Percentiles rank a stretch among this genome's conserved stretches.
These are phyloP conservation scores for Glyphotaelius pellucidus DNA, from an alignment of 2,888 invertebrate species.

Conservation along the genomic window DNA sequence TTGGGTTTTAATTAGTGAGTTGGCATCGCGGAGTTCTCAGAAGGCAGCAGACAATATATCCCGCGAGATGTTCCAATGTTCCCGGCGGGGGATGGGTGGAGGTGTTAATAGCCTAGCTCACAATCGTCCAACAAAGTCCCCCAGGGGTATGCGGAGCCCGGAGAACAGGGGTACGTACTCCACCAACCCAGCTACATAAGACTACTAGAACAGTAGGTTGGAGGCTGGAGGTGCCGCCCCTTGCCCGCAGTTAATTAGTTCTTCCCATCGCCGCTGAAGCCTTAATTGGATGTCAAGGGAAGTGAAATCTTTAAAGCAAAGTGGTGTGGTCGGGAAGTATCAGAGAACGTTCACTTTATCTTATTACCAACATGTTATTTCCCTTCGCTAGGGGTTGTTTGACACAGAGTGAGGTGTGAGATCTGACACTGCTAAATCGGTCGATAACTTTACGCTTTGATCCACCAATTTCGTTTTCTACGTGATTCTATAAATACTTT, in stretches of 20 bases:
- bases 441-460: background rate
- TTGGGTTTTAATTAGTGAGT: conserved; percentile 31
- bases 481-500: background rate
- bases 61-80: conserved; percentile 8
- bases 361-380: conserved; percentile 7
- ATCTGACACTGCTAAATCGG: background rate
- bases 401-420: background rate
- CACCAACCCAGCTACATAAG: background rate
- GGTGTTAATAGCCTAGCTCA: conserved; percentile 14
- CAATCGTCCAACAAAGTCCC: conserved; percentile 3
- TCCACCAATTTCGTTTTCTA: background rate
- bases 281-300: conserved; percentile 36
- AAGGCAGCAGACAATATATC: conserved; percentile 14
- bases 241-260: conserved; percentile 35
- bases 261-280: conserved; percentile 19
- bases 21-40: background rate
- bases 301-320: conserved; percentile 23
- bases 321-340: background rate
- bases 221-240: background rate
- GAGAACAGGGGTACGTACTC: background rate
- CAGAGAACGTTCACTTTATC: background rate
- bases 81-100: background rate
- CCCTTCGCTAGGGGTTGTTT: background rate
- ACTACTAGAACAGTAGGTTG: background rate
- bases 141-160: background rate